phyloP scores from a whole-genome alignment of 2,797 vertebrate species.

The Acridotheres tristis region DNA sequence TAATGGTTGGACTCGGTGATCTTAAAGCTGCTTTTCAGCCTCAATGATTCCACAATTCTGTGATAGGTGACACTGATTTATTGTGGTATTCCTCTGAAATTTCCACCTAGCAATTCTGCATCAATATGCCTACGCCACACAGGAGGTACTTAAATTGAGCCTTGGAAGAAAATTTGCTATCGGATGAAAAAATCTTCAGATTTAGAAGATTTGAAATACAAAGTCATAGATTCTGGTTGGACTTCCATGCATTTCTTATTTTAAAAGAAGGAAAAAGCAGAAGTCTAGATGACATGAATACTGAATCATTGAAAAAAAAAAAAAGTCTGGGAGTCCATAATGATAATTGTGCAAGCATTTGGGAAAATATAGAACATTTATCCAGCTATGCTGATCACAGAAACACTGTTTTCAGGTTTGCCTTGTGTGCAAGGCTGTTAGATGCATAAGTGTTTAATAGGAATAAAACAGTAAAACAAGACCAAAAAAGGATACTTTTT shows the following conservation, averaged over 20 bases:
- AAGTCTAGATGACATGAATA: not conserved
- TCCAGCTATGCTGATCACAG: not conserved
- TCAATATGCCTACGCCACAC: not conserved
- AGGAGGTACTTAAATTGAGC: not conserved
- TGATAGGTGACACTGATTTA: not conserved
- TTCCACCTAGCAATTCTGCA: not conserved
- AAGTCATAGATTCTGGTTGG: not conserved
- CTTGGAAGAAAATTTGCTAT: not conserved
- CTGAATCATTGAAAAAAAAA: not conserved
- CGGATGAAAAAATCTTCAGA: not conserved
- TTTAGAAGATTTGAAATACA: not conserved
- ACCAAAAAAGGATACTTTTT: rapidly evolving
- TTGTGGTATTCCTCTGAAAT: not conserved
- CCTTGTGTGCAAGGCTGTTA: not conserved
- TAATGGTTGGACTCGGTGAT: not conserved
- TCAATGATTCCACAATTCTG: not conserved
- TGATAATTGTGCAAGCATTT: not conserved
- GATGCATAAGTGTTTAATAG: not conserved
- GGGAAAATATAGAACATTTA: not conserved
- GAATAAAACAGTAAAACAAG: not conserved
- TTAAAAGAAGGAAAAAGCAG: not conserved
- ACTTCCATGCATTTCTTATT: not conserved
- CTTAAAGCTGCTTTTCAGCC: not conserved
- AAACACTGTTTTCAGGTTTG: not conserved
- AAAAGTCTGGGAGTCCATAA: rapidly evolving